A percentile compares a stretch with the other conserved stretches of the same genome.
Conservation (phyloP, 2,888 invertebrate genomes). For the Nemapogon koenigi region DNA sequence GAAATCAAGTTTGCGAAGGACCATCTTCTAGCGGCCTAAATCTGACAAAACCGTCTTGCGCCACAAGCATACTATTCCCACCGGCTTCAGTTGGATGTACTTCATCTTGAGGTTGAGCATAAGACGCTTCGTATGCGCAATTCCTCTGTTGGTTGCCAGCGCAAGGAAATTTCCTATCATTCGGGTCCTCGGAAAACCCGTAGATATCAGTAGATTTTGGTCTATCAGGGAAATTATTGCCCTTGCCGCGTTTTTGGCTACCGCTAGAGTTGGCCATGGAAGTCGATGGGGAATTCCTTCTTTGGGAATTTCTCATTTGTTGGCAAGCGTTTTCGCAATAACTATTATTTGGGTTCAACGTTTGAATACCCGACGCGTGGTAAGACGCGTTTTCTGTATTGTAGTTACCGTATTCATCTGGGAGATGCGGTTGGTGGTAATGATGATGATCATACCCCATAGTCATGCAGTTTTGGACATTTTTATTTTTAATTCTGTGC, state of each 20-base stretch:
- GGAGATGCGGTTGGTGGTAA: conserved; percentile 60
- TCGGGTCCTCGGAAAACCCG: conserved; percentile 58
- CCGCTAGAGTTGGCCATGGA: conserved; percentile 53
- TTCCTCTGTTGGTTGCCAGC: conserved; percentile 53
- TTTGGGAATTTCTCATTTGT: conserved; percentile 45
- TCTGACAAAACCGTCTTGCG: conserved; percentile 88
- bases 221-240: conserved; percentile 65
- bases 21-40: conserved; percentile 75
- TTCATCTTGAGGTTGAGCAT: conserved; percentile 64
- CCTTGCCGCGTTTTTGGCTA: conserved; percentile 57
- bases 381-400: conserved; percentile 57
- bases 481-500: conserved; percentile 55
- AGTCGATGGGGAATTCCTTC: conserved; percentile 51
- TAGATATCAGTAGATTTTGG: conserved; percentile 68
- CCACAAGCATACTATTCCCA: conserved; percentile 81
- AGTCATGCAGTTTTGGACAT: conserved; percentile 63
- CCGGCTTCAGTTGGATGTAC: conserved; percentile 50
- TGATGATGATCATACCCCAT: conserved; percentile 66
- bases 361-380: conserved; percentile 57
- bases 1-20: conserved; percentile 56
- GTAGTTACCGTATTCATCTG: conserved; percentile 53
- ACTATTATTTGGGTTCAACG: conserved; percentile 57
- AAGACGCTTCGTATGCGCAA: conserved; percentile 56
- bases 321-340: conserved; percentile 40
- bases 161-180: conserved; percentile 48